Conservation (phyloP, 92 coral and sea anemone genomes). For the Porites lobata region DNA sequence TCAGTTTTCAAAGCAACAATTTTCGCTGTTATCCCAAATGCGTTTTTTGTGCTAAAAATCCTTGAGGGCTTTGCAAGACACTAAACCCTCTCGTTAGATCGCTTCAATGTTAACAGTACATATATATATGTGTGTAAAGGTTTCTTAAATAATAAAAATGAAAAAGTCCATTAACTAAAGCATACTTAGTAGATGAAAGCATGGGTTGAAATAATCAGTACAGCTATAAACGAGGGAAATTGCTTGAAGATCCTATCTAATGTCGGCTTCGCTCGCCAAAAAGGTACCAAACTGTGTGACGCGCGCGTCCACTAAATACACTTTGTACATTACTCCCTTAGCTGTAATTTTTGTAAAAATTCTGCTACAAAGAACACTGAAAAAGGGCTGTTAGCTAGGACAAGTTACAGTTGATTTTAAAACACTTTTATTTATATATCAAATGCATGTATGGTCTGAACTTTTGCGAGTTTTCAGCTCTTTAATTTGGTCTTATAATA, state of each 20-base stretch:
- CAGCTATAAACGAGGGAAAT: not conserved
- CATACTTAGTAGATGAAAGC: not conserved
- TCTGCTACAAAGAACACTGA: not conserved
- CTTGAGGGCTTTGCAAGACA: no score
- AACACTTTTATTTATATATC: not conserved
- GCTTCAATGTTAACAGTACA: not conserved
- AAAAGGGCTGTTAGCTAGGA: not conserved
- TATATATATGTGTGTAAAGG: not conserved
- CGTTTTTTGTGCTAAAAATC: not conserved
- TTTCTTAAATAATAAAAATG: not conserved
- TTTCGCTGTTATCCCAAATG: not conserved
- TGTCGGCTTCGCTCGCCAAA: slow-evolving; percentile 5
- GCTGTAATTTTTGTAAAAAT: no score
- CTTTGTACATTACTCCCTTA: not conserved
- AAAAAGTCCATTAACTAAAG: not conserved
- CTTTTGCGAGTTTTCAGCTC: not conserved
- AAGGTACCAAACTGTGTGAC: not conserved
- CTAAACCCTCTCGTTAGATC: no score
- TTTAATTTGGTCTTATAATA: not conserved
- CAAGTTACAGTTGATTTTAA: not conserved
- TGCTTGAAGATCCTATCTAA: slow-evolving; percentile 3
- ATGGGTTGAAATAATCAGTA: not conserved
- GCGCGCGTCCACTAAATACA: not conserved
- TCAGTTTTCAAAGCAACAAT: slow-evolving; percentile 28
- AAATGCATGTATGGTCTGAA: not conserved